A percentile compares a stretch with the other conserved stretches of the same genome.
These are phyloP conservation scores for Antheraea yamamai DNA, from an alignment of 2,888 invertebrate species.

Conservation along the genomic window DNA sequence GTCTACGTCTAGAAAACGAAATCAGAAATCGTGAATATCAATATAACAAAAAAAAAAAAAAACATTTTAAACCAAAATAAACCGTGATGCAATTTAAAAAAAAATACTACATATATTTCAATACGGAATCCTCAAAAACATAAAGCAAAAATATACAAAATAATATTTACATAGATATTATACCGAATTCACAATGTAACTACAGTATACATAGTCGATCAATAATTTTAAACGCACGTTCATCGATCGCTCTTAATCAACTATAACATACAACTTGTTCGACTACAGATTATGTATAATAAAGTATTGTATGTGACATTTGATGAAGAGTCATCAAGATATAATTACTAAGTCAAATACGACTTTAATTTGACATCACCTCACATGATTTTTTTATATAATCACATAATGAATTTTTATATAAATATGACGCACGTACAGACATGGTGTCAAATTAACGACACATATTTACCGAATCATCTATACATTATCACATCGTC, in stretches of 20 bases:
- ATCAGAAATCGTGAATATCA: not conserved
- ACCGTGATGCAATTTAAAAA: slow-evolving; percentile 5
- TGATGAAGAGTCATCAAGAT: not conserved
- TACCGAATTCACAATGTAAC: slow-evolving; percentile 28
- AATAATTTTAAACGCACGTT: not conserved
- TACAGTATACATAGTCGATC: slow-evolving; percentile 14
- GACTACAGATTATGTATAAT: not conserved
- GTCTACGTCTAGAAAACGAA: slow-evolving; percentile 28
- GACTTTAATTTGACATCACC: no score
- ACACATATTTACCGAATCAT: not conserved
- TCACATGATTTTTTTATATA: no score
- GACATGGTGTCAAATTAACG: no score
- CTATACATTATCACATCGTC: not conserved
- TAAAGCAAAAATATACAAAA: slow-evolving; percentile 47
- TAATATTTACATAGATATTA: slow-evolving; percentile 32
- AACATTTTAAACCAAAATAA: not conserved
- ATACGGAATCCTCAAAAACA: slow-evolving; percentile 37
- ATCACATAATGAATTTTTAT: no score
- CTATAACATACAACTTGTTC: slow-evolving; percentile 8
- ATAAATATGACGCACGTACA: no score
- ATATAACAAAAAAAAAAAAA: not conserved
- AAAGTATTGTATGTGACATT: not conserved
- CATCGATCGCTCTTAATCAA: no score
- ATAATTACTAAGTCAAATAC: not conserved
- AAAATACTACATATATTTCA: slow-evolving; percentile 6